Conservation (phyloP, 23 tunicate species). For the Aplidium turbinatum region DNA sequence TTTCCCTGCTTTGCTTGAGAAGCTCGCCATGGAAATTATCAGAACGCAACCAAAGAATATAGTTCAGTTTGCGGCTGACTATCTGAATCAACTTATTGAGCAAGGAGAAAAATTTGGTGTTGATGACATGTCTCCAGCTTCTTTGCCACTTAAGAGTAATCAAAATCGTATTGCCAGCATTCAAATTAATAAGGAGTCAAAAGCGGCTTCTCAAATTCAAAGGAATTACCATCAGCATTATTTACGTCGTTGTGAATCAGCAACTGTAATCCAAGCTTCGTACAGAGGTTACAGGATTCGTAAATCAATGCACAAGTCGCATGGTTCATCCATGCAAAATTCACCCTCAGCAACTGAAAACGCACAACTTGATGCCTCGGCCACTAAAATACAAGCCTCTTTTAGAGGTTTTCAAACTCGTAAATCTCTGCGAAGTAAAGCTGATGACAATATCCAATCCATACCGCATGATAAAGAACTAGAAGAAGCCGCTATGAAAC, state of each 20-base stretch:
- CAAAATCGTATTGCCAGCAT: constrained; percentile 22
- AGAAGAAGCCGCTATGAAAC: constrained; percentile 13
- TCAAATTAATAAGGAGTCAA: constrained; percentile 14
- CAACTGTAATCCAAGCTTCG: constrained; percentile 25
- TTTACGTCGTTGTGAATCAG: constrained; percentile 8
- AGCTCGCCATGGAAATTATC: constrained; percentile 34
- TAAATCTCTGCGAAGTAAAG: no score
- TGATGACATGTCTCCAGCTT: constrained; percentile 16
- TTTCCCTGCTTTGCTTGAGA: constrained; percentile 38
- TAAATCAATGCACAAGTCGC: background rate
- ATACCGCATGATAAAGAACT: no score
- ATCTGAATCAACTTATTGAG: constrained; percentile 35
- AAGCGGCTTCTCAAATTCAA: constrained; percentile 6
- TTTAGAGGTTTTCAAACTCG: constrained; percentile 7
- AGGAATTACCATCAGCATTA: constrained; percentile 1
- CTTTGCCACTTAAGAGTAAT: constrained; percentile 14
- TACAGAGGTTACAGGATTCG: constrained; percentile 15
- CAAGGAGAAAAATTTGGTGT: background rate
- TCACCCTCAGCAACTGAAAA: background rate
- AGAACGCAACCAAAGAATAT: constrained; percentile 51
- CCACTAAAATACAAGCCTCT: constrained; percentile 19
- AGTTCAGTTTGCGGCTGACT: constrained; percentile 34
- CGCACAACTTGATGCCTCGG: constrained; percentile 6
- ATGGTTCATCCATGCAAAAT: background rate
- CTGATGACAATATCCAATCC: no score